phyloP scores from a whole-genome alignment of 1,140 invertebrate species.

The Aphelenchoides fujianensis region DNA sequence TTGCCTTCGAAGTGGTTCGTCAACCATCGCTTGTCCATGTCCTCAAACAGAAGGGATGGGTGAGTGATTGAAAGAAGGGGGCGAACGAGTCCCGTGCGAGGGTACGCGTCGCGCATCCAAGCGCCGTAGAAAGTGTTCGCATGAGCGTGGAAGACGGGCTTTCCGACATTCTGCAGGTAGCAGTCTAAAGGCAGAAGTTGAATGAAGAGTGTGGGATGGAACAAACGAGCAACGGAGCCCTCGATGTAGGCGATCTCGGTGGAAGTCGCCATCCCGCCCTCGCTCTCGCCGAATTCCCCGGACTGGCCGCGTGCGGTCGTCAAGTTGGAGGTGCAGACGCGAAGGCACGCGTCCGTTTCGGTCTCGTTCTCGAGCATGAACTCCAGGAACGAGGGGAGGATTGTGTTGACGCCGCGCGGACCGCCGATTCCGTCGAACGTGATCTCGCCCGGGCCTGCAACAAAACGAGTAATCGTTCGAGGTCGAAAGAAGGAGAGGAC shows the following conservation, averaged over 20 bases:
- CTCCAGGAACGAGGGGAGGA: slow-evolving; percentile 50
- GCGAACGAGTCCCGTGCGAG: slow-evolving; percentile 29
- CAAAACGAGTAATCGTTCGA: too few species aligned
- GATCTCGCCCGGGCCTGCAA: slow-evolving; percentile 23
- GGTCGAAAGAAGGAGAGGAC: too few species aligned
- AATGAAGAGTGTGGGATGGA: not conserved
- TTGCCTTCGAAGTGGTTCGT: slow-evolving; percentile 60
- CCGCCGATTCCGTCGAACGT: slow-evolving; percentile 11
- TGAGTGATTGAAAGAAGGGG: too few species aligned
- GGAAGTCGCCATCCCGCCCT: slow-evolving; percentile 45
- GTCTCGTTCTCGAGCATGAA: slow-evolving; percentile 48
- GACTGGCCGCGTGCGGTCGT: slow-evolving; percentile 36
- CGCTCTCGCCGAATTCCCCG: slow-evolving; percentile 8
- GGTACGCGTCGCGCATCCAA: slow-evolving; percentile 63
- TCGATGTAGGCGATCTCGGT: slow-evolving; percentile 62
- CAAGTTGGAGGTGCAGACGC: slow-evolving; percentile 52
- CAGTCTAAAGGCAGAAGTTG: slow-evolving; percentile 58
- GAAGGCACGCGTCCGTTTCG: slow-evolving; percentile 55
- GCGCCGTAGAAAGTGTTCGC: slow-evolving; percentile 61
- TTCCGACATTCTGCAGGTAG: slow-evolving; percentile 60
- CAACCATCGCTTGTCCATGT: slow-evolving; percentile 57
- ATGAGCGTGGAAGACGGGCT: slow-evolving; percentile 63
- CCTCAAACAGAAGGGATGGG: slow-evolving; percentile 31
- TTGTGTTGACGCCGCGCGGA: slow-evolving; percentile 38
- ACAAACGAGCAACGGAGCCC: slow-evolving; percentile 60